These are phyloP conservation scores for Bubalus kerabau DNA, from an alignment of 2,113 vertebrate species.

Conservation along the genomic window DNA sequence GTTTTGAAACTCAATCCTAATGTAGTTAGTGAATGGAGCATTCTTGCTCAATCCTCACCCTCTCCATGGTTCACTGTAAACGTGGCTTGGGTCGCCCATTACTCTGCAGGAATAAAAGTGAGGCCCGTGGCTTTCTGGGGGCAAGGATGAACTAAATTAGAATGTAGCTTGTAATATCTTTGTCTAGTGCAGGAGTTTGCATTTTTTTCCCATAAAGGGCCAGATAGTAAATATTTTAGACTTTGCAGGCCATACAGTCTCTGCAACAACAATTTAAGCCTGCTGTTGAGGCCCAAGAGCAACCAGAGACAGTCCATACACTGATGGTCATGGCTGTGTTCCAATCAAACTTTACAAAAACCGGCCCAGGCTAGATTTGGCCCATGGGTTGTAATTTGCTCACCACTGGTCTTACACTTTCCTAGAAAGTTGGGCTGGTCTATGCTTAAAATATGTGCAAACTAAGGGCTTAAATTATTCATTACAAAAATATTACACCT, in stretches of 20 bases:
- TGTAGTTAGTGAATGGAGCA: neutral
- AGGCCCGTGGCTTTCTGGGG: neutral
- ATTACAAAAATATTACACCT: neutral
- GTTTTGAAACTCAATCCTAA: neutral
- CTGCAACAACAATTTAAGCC: neutral
- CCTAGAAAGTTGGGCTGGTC: neutral
- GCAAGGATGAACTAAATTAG: neutral
- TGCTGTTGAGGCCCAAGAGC: neutral
- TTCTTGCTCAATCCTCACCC: conserved; percentile 16
- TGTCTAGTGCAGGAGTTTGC: neutral
- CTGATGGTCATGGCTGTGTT: neutral
- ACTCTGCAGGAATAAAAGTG: neutral
- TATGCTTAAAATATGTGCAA: neutral
- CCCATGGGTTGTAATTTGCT: neutral
- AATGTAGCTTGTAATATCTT: conserved; percentile 3
- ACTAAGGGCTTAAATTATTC: neutral
- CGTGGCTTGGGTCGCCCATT: neutral
- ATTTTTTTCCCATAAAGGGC: neutral
- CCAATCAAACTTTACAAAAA: conserved; percentile 22
- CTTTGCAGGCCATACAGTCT: neutral
- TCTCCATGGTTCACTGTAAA: neutral
- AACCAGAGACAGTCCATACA: neutral
- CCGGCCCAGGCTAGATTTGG: neutral
- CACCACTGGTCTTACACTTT: neutral
- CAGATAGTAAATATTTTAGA: neutral